Base-by-base conservation (phyloP, 2,888 invertebrate genomes). In the Physocephala rufipes region DNA sequence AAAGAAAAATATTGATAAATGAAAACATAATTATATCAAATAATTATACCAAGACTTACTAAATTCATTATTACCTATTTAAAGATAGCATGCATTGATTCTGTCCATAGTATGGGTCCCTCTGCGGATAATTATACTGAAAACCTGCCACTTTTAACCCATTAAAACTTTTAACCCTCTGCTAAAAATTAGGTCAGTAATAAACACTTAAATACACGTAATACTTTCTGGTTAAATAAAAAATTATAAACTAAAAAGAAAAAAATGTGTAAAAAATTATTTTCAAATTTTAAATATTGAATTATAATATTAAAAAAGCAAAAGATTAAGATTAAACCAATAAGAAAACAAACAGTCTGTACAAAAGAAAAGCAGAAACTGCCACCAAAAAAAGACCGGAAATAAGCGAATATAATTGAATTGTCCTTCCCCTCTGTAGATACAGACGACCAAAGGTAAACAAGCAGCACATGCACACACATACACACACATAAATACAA, bases 321-420 rank as follows among this genome's bases (percentile, higher is more conserved):
- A 55, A 21, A 7, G 55, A 19, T 5, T 21, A 55, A 21, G 36
- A 36, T 49, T n/a, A 49, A 65, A 43, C 45, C 45, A 45, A 61
- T 28, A 26, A 15, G n/a, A 49, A 70, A 58, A 21, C 4, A 63
- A 45, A 67, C 21, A 45, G 43, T 21, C 45, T 62, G 19, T 28
- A 66, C 28, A 49, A 51, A 53, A 21, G 19, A 36, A 63, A 3
- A 3, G 45, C n/a, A 9, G 21, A 63, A 24, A 63, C 5, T 15
- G 24, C 2, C n/a, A 36, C 36, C 30, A 53, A 30, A 13, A 26
- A 66, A 13, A 43, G 24, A 9, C 36, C 55, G 2, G 15, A 30
- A 19, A 58, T 2, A 0, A 58, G 4, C 13, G 58, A 58, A 24
- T 26, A 28, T 58, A 58, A n/a, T n/a, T n/a, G 26, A 28, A 21